Conservation (phyloP, 2,797 vertebrate species). For the Mareca strepera region DNA sequence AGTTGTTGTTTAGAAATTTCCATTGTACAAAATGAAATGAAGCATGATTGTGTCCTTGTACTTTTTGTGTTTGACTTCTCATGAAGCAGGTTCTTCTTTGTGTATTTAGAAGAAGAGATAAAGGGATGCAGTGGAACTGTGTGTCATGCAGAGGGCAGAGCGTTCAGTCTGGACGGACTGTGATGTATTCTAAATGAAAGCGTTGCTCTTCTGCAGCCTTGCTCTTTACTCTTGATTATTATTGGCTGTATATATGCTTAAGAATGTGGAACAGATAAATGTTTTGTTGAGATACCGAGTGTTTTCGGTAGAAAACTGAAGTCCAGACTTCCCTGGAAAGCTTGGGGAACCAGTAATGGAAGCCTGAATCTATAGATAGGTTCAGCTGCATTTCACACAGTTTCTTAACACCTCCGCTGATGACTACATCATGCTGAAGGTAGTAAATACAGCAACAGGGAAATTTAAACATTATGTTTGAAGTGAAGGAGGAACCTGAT, state of each 20-base stretch:
- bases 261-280: background rate
- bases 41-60: background rate
- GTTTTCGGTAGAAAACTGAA: background rate
- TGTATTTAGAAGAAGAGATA: background rate
- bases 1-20: background rate
- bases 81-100: background rate
- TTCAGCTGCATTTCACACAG: background rate
- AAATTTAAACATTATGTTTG: background rate
- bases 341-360: background rate
- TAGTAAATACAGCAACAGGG: background rate
- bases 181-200: background rate
- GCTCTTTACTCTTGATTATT: background rate
- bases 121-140: background rate
- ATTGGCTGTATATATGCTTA: background rate
- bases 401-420: background rate
- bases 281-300: background rate
- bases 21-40: background rate
- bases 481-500: background rate
- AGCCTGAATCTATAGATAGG: background rate
- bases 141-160: background rate
- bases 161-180: background rate
- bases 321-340: background rate
- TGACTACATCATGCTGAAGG: background rate
- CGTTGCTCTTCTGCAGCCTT: background rate
- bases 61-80: background rate